Conservation (phyloP, 1,140 invertebrate genomes). For the Drosophila burlai region DNA sequence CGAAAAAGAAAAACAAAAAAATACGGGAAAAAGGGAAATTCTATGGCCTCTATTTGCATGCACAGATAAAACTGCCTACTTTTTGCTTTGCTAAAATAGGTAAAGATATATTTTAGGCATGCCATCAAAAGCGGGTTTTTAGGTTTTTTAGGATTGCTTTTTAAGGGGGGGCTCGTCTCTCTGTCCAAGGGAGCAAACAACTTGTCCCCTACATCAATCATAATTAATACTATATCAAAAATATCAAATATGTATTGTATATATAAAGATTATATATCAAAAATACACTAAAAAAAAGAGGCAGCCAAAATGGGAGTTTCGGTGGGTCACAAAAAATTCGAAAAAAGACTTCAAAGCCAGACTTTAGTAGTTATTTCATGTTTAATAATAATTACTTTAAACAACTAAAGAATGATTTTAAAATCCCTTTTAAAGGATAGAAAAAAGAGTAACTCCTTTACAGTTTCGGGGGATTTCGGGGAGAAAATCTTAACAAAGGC, state of each 20-base stretch:
- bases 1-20: neutral
- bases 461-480: neutral
- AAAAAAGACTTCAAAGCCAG: neutral
- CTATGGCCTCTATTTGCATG: slow-evolving; percentile 47
- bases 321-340: slow-evolving; percentile 7
- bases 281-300: slow-evolving; percentile 19
- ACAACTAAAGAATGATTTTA: slow-evolving; percentile 7
- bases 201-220: slow-evolving; percentile 34
- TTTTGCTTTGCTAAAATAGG: slow-evolving; percentile 31
- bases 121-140: slow-evolving; percentile 70
- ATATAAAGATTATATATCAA: slow-evolving; percentile 13
- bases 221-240: slow-evolving; percentile 4
- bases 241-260: slow-evolving; percentile 18
- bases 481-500: neutral
- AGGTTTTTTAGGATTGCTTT: slow-evolving; percentile 8
- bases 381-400: neutral
- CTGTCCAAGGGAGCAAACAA: slow-evolving; percentile 20
- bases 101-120: slow-evolving; percentile 55
- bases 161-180: neutral
- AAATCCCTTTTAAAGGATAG: slow-evolving; percentile 3
- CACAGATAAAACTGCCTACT: slow-evolving; percentile 47
- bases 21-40: slow-evolving; percentile 11
- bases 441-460: neutral
- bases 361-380: neutral
- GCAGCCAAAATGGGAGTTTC: slow-evolving; percentile 9